Conservation (phyloP, 2,888 invertebrate genomes). For the Melipona bicolor region DNA sequence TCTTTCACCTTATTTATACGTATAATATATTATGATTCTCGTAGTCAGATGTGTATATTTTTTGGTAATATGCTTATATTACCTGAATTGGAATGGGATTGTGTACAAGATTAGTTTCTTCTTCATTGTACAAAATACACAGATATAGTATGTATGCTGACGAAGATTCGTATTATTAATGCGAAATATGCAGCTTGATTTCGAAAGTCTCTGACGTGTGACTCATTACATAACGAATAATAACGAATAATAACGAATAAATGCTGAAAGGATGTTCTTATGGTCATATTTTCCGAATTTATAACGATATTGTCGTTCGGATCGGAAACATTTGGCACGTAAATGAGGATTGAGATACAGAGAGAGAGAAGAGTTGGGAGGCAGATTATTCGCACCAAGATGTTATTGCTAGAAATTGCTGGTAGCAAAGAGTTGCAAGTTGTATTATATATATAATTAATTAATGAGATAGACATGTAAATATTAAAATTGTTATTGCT, state of each 20-base stretch:
- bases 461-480: constrained; percentile 69
- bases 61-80: neutral
- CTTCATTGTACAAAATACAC: constrained; percentile 7
- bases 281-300: neutral
- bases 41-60: constrained; percentile 4
- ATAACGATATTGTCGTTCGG: constrained; percentile 1
- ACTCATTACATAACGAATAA: neutral
- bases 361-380: neutral
- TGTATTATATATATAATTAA: constrained; percentile 73
- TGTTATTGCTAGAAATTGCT: constrained; percentile 55
- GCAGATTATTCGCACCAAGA: constrained; percentile 30
- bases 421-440: constrained; percentile 52
- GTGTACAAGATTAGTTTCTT: constrained; percentile 5
- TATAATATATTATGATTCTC: neutral
- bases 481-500: constrained; percentile 70
- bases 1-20: constrained; percentile 37
- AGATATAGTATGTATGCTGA: constrained; percentile 4
- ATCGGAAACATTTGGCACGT: constrained; percentile 30
- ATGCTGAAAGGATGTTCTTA: neutral
- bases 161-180: constrained; percentile 11
- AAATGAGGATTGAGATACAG: neutral
- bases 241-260: no score
- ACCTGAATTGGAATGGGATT: neutral
- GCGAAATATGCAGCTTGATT: neutral
- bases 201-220: constrained; percentile 13